These are phyloP conservation scores for Lindbergichthys nudifrons DNA, from an alignment of 2,797 vertebrate genomes.

Conservation along the genomic window DNA sequence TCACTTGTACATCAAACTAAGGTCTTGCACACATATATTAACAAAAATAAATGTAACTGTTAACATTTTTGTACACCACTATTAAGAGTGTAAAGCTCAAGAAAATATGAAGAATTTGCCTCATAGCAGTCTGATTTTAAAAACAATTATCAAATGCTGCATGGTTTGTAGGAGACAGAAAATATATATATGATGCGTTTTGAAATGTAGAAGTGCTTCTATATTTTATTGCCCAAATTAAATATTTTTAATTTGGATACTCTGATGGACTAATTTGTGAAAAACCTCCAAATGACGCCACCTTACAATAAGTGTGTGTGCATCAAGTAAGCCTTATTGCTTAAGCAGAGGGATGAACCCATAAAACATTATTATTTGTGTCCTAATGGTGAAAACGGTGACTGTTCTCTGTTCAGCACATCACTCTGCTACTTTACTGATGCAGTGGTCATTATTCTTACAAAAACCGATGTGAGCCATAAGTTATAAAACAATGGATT, in stretches of 20 bases:
- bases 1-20: neutral
- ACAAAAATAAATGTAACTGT: neutral
- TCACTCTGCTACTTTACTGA: neutral
- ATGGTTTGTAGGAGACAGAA: neutral
- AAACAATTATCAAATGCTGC: neutral
- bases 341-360: neutral
- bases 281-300: neutral
- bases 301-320: neutral
- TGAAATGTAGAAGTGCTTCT: neutral
- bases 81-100: neutral
- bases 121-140: neutral
- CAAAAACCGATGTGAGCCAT: neutral
- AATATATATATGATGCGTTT: neutral
- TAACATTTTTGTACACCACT: neutral
- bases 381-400: neutral
- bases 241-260: neutral
- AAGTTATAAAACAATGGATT: neutral
- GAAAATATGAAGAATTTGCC: neutral
- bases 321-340: neutral
- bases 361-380: neutral
- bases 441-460: slow-evolving; percentile 1
- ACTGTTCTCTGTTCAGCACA: neutral
- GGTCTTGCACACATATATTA: neutral
- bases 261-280: neutral
- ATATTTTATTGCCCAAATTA: neutral